Evolutionary conservation across 2,888 invertebrate species (phyloP), one percentile per base, ranked within the genome.

Genomic region (Sisyra nigra): DNA sequence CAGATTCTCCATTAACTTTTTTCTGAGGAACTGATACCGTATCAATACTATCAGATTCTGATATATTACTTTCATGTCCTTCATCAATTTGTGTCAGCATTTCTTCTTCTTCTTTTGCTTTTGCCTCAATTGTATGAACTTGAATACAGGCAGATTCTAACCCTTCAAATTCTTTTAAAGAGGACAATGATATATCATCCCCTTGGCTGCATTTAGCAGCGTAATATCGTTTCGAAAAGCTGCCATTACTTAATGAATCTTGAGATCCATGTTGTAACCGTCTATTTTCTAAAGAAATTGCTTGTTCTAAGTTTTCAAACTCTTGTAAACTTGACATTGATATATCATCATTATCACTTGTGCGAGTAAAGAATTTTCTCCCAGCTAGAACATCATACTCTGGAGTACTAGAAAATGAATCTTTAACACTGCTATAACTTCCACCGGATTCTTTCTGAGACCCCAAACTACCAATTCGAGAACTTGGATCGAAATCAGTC

Each of bases 251-350:
- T 3, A 81, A 68, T 0, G 89, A 89, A 59, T 89, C 91, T 55
- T 88, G 85, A 2, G 89, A 91, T 8, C 86, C 82, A 42, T 79
- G 79, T 52, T 74, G 70, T 51, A 72, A 72, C 54, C 74, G 75
- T 52, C 75, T 77, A 57, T 81, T 83, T 57, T 88, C 88, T 57
- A 85, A 69, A 0, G 76, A 76, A 54, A 93, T 76, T 1, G 87
- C 84, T 52, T 76, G 77, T 62, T 94, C 94, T 10, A 94, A 65
- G 48, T 81, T 81, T 66, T 94, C 94, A 66, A 94, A 94, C 59
- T 94, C 94, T 62, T 91, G 89, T 46, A 94, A 69, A 5, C 93
- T 93, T 49, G 83, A 88, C 61, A 93, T 80, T 1, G 93, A 93
- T 34, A 89, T 73, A 57, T 92, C 89, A 57, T 94, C 93, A 56